A percentile compares a stretch with the other conserved stretches of the same genome.
phyloP scores from a whole-genome alignment of 2,797 vertebrate genomes.

The Pygocentrus nattereri region DNA sequence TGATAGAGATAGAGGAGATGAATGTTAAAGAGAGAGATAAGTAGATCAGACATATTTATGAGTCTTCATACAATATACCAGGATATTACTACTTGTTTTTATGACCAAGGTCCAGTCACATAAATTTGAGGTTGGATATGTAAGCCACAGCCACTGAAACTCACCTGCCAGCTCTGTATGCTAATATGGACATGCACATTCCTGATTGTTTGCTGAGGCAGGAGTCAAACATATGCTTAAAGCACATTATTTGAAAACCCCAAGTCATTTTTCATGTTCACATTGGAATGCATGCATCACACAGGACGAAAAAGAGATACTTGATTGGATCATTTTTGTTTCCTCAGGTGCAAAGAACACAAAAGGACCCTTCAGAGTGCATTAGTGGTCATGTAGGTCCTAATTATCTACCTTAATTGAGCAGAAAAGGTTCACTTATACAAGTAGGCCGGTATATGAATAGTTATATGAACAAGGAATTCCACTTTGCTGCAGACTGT shows the following conservation, averaged over 20 bases:
- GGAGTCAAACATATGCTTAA: background rate
- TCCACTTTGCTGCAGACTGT: background rate
- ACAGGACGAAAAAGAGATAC: too few species aligned
- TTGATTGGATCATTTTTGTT: too few species aligned
- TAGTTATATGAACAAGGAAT: too few species aligned
- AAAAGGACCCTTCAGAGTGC: too few species aligned
- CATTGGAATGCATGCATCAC: too few species aligned
- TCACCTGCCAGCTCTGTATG: background rate
- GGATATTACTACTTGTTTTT: slow-evolving; percentile 65
- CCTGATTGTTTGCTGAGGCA: background rate
- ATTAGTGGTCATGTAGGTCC: too few species aligned
- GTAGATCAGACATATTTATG: slow-evolving; percentile 37
- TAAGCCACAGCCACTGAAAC: background rate
- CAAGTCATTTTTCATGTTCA: background rate
- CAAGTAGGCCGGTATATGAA: too few species aligned
- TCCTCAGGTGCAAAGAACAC: too few species aligned
- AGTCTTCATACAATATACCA: slow-evolving; percentile 42
- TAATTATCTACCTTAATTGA: too few species aligned
- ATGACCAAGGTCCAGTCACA: slow-evolving; percentile 37
- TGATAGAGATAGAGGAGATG: slow-evolving; percentile 3
- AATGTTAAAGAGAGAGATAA: slow-evolving; percentile 21
- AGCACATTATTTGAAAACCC: background rate
- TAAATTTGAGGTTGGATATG: background rate
- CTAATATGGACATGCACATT: background rate
- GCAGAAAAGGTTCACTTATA: too few species aligned